Evolutionary conservation across 2,888 invertebrate genomes (phyloP), one percentile per base, ranked within the genome.

Genomic region (Isoperla grammatica): DNA sequence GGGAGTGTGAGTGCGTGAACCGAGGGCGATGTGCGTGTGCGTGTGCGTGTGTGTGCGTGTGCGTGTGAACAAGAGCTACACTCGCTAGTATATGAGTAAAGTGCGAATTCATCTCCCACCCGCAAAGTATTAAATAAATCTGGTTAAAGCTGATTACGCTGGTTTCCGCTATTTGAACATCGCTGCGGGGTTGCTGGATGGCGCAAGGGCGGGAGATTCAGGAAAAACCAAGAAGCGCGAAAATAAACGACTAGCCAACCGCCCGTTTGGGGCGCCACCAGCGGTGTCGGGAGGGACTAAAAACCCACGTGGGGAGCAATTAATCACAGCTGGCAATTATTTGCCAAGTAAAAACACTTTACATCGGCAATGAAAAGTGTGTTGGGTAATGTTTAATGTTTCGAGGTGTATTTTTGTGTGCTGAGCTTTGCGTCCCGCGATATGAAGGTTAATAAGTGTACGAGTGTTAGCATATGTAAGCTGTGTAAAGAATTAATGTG

Each of bases 71-170:
- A 29, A 50, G 29, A 50, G 49, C 29, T 46, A 29, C 8, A 29
- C 29, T 29, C 29, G 29, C 29, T 29, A 29, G 29, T 29, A 29
- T 29, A 29, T 46, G 46, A 22, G 39, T 53, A 53, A 53, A 53
- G 48, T 55, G 61, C 42, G 61, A 61, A 57, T 61, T 61, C 61
- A 61, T 61, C 61, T 54, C 54, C 39, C 20, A 37, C 40, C 61
- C 61, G 49, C 61, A 58, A 61, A 61, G 61, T 61, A 61, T 61
- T 57, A 61, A 61, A 61, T 61, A 61, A 61, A 61, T 61, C 61
- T 61, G 57, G 57, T 57, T 58, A 61, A 61, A 61, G 61, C 61
- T 57, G 61, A 61, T 61, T 61, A 61, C 58, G 57, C 57, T 54
- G 56, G 54, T 61, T 61, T 61, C 61, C 61, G 55, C 57, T 61